Conservation (phyloP, 2,113 vertebrate species). For the Cnemophilus loriae region DNA sequence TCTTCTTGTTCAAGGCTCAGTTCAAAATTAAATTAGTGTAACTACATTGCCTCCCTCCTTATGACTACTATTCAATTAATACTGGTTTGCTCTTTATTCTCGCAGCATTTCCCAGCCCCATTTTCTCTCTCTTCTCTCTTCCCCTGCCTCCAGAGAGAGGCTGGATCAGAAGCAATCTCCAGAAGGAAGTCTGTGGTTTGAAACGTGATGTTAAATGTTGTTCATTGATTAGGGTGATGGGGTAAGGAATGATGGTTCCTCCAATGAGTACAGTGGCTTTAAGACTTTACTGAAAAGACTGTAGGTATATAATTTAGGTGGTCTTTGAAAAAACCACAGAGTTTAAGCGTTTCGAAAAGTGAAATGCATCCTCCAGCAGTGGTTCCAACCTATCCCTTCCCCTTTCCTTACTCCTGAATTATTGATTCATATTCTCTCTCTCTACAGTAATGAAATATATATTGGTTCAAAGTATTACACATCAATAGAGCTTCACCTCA, state of each 20-base stretch:
- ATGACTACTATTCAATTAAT: neutral
- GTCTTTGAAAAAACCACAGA: neutral
- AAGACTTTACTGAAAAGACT: neutral
- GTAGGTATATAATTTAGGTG: neutral
- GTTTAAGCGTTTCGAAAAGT: neutral
- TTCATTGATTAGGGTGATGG: neutral
- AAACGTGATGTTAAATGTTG: neutral
- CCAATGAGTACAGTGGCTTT: neutral
- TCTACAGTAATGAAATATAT: constrained; percentile 33
- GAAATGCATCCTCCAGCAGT: neutral
- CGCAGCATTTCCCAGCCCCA: fast-evolving
- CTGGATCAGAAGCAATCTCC: neutral
- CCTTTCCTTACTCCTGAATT: constrained; percentile 12
- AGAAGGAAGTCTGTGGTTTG: neutral
- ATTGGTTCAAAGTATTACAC: neutral
- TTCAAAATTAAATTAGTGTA: neutral
- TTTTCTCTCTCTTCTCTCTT: neutral
- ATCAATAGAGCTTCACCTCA: neutral
- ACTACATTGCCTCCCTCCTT: neutral
- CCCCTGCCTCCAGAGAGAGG: neutral
- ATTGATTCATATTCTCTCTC: constrained; percentile 12
- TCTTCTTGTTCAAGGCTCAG: neutral
- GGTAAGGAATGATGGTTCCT: neutral
- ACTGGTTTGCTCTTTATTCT: neutral
- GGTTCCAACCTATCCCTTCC: neutral